Percentiles rank a stretch among this genome's conserved stretches.
phyloP scores from a whole-genome alignment of 37 sponge, comb jelly and placozoan species.

The Tethya wilhelma region DNA sequence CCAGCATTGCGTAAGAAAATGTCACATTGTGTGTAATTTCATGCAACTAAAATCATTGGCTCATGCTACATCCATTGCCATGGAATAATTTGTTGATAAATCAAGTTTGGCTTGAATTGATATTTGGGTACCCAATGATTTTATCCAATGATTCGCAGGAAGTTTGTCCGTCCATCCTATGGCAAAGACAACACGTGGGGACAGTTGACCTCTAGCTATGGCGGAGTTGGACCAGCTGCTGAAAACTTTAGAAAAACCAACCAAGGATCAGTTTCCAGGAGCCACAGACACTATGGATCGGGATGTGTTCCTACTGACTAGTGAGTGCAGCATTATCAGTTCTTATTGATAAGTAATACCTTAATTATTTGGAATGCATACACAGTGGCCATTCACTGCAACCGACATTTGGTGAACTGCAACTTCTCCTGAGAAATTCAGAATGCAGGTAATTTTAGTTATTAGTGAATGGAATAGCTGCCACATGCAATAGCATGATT shows the following conservation, averaged over 20 bases:
- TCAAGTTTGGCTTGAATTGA: background rate
- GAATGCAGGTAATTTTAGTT: too few relatives aligned
- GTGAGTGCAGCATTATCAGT: too few relatives aligned
- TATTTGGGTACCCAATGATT: background rate
- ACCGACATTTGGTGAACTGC: too few relatives aligned
- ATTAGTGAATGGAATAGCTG: too few relatives aligned
- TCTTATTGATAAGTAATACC: too few relatives aligned
- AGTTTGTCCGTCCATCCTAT: background rate
- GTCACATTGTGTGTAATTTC: background rate
- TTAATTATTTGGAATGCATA: too few relatives aligned
- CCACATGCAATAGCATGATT: too few relatives aligned
- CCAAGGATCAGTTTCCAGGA: background rate
- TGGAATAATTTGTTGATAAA: background rate
- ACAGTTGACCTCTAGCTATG: background rate
- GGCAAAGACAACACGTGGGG: background rate
- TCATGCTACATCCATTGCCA: background rate
- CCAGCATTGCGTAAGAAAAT: background rate
- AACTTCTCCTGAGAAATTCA: too few relatives aligned
- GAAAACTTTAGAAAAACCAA: background rate
- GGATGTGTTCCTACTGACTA: too few relatives aligned
- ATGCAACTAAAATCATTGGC: background rate
- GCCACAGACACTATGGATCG: background rate
- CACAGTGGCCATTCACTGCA: too few relatives aligned
- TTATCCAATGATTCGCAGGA: background rate
- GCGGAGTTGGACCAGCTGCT: background rate